Evolutionary conservation across 2,888 invertebrate genomes (phyloP).

Genomic region (Philaethria dido): DNA sequence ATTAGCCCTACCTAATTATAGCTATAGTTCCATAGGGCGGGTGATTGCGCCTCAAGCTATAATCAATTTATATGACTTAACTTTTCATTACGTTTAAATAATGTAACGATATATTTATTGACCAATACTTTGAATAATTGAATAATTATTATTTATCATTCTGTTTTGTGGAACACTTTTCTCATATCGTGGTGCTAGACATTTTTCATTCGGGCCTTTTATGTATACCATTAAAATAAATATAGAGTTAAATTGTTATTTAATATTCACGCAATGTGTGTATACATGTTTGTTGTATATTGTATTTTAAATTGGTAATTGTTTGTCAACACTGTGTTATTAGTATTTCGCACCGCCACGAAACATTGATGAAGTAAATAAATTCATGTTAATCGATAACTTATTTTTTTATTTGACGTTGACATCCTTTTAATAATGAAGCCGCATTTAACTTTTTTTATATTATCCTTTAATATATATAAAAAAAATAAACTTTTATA

Average conservation of each 20-base stretch:
- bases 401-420: conserved; percentile 42
- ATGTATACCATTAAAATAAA: conserved; percentile 18
- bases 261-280: conserved; percentile 48
- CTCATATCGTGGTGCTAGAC: conserved; percentile 48
- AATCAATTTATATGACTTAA: conserved; percentile 32
- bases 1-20: conserved; percentile 36
- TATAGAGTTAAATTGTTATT: conserved; percentile 28
- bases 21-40: conserved; percentile 40
- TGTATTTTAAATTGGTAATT: conserved; percentile 55
- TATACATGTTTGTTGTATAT: conserved; percentile 55
- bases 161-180: conserved; percentile 46
- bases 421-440: not conserved
- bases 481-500: too few species aligned
- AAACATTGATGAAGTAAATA: conserved; percentile 79
- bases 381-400: conserved; percentile 76
- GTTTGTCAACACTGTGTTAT: conserved; percentile 72
- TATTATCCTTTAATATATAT: too few species aligned
- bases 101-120: conserved; percentile 48
- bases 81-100: conserved; percentile 41
- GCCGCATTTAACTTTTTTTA: not conserved
- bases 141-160: conserved; percentile 38
- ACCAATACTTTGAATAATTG: conserved; percentile 39
- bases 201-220: conserved; percentile 28
- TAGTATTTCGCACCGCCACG: conserved; percentile 76
- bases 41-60: conserved; percentile 12